phyloP scores from a whole-genome alignment of 1,140 invertebrate species.

The Drosophila malerkotliana region DNA sequence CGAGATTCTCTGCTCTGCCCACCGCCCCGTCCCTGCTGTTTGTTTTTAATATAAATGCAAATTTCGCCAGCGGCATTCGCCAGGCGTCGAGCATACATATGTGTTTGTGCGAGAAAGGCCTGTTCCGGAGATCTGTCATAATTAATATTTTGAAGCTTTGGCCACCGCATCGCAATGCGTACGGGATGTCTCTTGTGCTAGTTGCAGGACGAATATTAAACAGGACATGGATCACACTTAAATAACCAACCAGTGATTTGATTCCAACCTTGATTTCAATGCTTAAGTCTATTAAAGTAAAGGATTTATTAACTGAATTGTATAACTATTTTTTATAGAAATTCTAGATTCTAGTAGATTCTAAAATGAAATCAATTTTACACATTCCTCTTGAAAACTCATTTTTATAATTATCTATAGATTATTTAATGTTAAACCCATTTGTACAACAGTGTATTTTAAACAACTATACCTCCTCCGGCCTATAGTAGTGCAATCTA shows the following conservation, averaged over 20 bases:
- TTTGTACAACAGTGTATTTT: conserved; percentile 13
- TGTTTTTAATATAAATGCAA: conserved; percentile 82
- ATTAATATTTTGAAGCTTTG: conserved; percentile 78
- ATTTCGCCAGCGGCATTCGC: conserved; percentile 69
- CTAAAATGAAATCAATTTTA: too few relatives aligned
- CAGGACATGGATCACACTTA: conserved; percentile 14
- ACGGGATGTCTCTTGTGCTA: conserved; percentile 36
- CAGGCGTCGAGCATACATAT: conserved; percentile 26
- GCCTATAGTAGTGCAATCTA: conserved; percentile 64
- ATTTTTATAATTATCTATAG: neutral
- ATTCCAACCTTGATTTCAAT: neutral
- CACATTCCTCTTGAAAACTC: too few relatives aligned
- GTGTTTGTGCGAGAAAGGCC: conserved; percentile 27
- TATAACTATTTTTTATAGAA: too few relatives aligned
- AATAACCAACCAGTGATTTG: conserved; percentile 1
- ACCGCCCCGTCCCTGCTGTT: conserved; percentile 53
- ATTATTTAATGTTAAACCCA: neutral
- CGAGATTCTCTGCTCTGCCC: conserved; percentile 24
- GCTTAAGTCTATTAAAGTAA: neutral
- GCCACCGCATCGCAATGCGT: conserved; percentile 55
- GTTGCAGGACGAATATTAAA: conserved; percentile 70
- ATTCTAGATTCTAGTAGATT: too few relatives aligned
- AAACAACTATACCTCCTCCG: conserved; percentile 47
- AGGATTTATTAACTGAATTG: neutral
- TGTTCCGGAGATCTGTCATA: conserved; percentile 63